A percentile compares a stretch with the other conserved stretches of the same genome.
These are phyloP conservation scores for Hycleus phaleratus DNA, from an alignment of 1,140 invertebrate species.

Conservation along the genomic window DNA sequence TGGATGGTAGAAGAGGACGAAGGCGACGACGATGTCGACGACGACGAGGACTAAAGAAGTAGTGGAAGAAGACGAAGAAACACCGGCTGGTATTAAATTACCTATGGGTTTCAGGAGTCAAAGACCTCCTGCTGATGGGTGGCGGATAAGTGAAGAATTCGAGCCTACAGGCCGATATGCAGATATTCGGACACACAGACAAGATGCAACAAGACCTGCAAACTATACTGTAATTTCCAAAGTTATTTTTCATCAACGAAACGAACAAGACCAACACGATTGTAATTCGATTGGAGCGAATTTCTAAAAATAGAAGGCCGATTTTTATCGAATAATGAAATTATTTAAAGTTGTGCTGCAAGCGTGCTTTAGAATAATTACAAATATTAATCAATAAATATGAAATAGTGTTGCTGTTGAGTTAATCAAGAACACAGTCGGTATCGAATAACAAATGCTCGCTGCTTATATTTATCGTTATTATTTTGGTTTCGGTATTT, in stretches of 20 bases:
- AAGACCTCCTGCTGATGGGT: conserved; percentile 25
- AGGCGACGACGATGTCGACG: no score
- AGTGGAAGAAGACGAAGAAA: no score
- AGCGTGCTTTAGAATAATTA: conserved; percentile 18
- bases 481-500: not conserved
- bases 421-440: conserved; percentile 22
- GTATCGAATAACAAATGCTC: conserved; percentile 20
- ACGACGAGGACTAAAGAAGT: no score
- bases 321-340: not conserved
- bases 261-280: not conserved
- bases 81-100: conserved; percentile 15
- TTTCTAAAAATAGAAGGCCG: not conserved
- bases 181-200: conserved; percentile 23
- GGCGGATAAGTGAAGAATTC: conserved; percentile 24
- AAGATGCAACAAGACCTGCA: not conserved
- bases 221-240: not conserved
- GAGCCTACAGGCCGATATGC: conserved; percentile 25
- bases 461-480: conserved; percentile 10
- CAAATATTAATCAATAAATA: conserved; percentile 19
- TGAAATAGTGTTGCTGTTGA: conserved; percentile 21
- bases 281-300: not conserved
- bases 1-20: no score
- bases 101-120: conserved; percentile 21
- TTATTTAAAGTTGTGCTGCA: conserved; percentile 3
- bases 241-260: not conserved